These are phyloP conservation scores for Leptoteleia sp. DNA, from an alignment of 1,140 invertebrate species.

Conservation along the genomic window DNA sequence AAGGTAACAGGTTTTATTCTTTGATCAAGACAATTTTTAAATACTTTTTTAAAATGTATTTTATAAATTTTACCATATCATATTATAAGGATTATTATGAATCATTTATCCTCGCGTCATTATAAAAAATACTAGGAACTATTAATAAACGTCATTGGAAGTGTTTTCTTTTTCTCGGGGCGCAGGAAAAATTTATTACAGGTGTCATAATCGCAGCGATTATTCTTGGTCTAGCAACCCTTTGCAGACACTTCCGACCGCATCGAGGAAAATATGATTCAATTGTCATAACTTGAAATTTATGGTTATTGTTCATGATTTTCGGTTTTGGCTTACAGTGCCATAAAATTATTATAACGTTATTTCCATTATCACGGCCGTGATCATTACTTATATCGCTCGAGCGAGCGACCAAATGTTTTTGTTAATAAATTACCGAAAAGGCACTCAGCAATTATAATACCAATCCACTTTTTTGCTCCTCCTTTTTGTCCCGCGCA, in stretches of 20 bases:
- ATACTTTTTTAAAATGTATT: too few species aligned
- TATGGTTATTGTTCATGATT: constrained; percentile 60
- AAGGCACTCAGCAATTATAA: too few species aligned
- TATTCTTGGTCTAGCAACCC: constrained; percentile 48
- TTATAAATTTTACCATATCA: too few species aligned
- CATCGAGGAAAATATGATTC: constrained; percentile 50
- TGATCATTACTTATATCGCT: constrained; percentile 48
- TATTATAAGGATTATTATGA: too few species aligned
- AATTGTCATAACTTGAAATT: constrained; percentile 50
- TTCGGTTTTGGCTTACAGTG: constrained; percentile 36
- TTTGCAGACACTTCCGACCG: constrained; percentile 54
- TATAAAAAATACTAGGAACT: too few species aligned
- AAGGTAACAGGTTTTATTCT: too few species aligned
- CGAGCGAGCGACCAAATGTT: too few species aligned
- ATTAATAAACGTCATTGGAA: too few species aligned
- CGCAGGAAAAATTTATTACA: constrained; percentile 33
- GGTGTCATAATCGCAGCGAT: constrained; percentile 41
- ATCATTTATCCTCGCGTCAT: too few species aligned
- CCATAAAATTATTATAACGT: constrained; percentile 53
- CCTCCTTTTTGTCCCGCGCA: too few species aligned
- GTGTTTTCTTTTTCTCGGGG: constrained; percentile 10
- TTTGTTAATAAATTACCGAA: constrained; percentile 7
- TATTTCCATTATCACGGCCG: constrained; percentile 33
- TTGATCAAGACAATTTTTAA: too few species aligned
- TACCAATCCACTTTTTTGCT: too few species aligned